These are phyloP conservation scores for Idaea biselata DNA, from an alignment of 2,888 invertebrate species.

Conservation along the genomic window DNA sequence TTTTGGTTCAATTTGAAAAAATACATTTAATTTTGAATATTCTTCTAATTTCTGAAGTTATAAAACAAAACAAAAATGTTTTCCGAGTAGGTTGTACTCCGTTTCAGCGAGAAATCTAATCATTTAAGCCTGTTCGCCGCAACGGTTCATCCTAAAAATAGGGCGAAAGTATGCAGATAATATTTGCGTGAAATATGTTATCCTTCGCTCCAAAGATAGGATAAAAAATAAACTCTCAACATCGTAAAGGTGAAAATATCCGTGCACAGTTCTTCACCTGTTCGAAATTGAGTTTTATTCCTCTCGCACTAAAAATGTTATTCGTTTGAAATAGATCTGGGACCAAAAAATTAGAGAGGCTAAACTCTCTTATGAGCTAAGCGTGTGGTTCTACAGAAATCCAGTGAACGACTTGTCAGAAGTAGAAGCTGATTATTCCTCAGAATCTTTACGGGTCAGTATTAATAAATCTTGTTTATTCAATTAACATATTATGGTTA, in stretches of 20 bases:
- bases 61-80: neutral
- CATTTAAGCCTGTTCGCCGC: neutral
- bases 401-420: slow-evolving; percentile 50
- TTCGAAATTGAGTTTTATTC: neutral
- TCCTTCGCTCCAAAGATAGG: slow-evolving; percentile 8
- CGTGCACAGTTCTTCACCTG: slow-evolving; percentile 12
- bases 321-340: slow-evolving; percentile 78
- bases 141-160: neutral
- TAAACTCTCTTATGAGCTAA: slow-evolving; percentile 81
- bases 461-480: neutral
- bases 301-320: neutral
- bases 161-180: neutral
- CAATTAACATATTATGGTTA: neutral
- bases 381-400: slow-evolving; percentile 48
- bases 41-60: too few species aligned
- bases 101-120: neutral
- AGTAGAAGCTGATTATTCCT: slow-evolving; percentile 47
- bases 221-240: neutral
- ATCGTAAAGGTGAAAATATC: slow-evolving; percentile 7
- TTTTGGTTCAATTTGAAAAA: neutral
- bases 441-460: slow-evolving; percentile 36
- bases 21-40: neutral
- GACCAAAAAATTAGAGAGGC: slow-evolving; percentile 87
- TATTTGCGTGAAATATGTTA: slow-evolving; percentile 7
- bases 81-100: neutral